Evolutionary conservation across 2,113 vertebrate genomes (phyloP), one percentile per base, ranked within the genome.

Genomic region (Mugil cephalus): DNA sequence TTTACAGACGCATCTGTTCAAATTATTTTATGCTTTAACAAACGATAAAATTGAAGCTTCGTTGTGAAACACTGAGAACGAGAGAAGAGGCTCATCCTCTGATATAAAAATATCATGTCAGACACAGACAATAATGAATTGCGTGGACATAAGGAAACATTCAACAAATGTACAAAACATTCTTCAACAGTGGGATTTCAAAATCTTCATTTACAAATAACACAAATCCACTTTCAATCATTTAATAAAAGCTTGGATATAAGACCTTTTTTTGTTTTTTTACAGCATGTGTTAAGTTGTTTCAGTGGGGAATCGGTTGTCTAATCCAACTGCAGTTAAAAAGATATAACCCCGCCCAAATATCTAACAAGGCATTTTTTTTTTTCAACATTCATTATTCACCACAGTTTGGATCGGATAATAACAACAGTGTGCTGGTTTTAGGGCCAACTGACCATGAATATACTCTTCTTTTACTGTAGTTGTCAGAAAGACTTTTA

Each of bases 191-290:
- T 10, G 15, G 6, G 38, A 36, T 11, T 62, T 42, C 7, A 55
- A 65, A 54, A 46, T 65, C 18, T 48, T 35, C 51, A 54, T 76
- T 79, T 56, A 71, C 46, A 80, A 80, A 81, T 15, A 66, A 76
- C 18, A 69, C 51, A 59, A 68, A 69, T 56, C 42, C 82, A 81
- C 80, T 82, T 89, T 82, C 50, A 92, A 78, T 80, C 61, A 74
- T 90, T 92, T 87, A 91, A 91, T 92, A 89, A 87, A 92, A 89
- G 77, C 83, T 77, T 69, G 56, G 38, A 77, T 89, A 88, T 68
- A 88, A 87, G 72, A 88, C 60, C 46, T 2, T 76, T 61, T 68
- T 4, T 2, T 76, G 56, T 68, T 4, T 52, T 64, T 50, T 76
- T 83, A 88, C 79, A 91, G 77, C 69, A 79, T 84, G 40, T 74